Percentiles rank a stretch among this genome's conserved stretches.
Evolutionary conservation across 2,888 invertebrate genomes (phyloP).

Genomic region (Spisula subtruncata): DNA sequence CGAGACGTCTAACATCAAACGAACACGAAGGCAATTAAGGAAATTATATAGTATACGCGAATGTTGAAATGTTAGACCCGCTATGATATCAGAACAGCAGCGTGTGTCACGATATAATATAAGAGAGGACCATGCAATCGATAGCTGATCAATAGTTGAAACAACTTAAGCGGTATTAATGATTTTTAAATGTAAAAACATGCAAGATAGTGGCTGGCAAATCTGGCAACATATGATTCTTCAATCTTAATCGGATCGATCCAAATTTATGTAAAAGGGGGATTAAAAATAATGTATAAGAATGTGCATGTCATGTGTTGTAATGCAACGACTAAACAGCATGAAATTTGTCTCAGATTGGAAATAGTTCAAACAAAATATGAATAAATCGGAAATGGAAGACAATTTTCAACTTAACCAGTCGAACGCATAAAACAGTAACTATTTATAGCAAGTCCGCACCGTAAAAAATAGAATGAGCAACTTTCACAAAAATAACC

Average conservation of each 20-base stretch:
- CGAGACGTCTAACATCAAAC: background rate
- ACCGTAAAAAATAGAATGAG: no score
- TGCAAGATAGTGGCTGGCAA: background rate
- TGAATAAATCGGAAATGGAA: no score
- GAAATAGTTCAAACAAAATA: no score
- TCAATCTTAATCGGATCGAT: background rate
- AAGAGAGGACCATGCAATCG: background rate
- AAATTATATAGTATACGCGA: background rate
- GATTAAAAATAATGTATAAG: no score
- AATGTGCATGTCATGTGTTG: no score
- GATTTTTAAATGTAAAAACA: constrained; percentile 8
- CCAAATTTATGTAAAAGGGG: no score
- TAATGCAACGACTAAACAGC: no score
- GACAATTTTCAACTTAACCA: no score
- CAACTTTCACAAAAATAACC: no score
- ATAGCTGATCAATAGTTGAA: background rate
- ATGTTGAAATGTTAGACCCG: background rate
- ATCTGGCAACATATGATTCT: background rate
- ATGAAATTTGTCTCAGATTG: no score
- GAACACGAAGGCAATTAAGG: background rate
- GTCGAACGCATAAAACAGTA: no score
- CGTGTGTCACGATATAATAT: background rate
- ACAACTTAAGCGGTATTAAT: background rate
- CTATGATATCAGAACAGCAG: background rate
- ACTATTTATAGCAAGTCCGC: no score